These are phyloP conservation scores for Homarus gammarus DNA, from an alignment of 2,888 invertebrate species.

Conservation along the genomic window DNA sequence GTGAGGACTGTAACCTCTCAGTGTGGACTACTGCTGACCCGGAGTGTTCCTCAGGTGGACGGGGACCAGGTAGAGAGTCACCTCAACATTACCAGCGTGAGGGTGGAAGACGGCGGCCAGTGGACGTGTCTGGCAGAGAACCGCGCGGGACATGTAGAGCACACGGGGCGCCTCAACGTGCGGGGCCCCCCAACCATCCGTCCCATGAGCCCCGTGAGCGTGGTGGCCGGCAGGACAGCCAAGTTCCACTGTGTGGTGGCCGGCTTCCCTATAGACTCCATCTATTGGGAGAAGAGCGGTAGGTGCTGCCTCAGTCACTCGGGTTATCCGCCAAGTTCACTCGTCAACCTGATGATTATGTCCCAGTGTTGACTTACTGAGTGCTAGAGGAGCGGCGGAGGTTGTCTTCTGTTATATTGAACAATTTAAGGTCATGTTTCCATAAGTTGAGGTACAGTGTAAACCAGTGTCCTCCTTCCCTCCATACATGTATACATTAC, in stretches of 20 bases:
- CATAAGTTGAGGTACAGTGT: no score
- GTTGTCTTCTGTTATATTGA: no score
- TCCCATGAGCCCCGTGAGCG: conserved; percentile 62
- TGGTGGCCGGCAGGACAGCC: conserved; percentile 66
- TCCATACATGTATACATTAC: no score
- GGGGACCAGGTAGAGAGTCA: conserved; percentile 78
- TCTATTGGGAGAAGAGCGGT: conserved; percentile 75
- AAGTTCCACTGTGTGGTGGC: conserved; percentile 68
- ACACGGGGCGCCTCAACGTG: conserved; percentile 65
- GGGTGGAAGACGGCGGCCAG: conserved; percentile 79
- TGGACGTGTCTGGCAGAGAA: conserved; percentile 80
- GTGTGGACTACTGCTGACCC: no score
- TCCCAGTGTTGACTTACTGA: no score
- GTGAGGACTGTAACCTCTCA: no score
- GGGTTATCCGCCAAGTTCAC: no score
- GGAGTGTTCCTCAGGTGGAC: conserved; percentile 55
- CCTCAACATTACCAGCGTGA: conserved; percentile 78
- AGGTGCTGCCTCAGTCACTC: background rate
- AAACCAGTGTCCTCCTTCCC: no score
- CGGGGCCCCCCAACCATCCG: conserved; percentile 72
- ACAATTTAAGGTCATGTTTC: no score
- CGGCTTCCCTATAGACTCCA: conserved; percentile 72
- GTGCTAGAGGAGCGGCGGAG: no score
- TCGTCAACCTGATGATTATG: no score
- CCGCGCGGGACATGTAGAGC: conserved; percentile 57